phyloP scores from a whole-genome alignment of 1,140 invertebrate species.

The Cotesia chilonis region DNA sequence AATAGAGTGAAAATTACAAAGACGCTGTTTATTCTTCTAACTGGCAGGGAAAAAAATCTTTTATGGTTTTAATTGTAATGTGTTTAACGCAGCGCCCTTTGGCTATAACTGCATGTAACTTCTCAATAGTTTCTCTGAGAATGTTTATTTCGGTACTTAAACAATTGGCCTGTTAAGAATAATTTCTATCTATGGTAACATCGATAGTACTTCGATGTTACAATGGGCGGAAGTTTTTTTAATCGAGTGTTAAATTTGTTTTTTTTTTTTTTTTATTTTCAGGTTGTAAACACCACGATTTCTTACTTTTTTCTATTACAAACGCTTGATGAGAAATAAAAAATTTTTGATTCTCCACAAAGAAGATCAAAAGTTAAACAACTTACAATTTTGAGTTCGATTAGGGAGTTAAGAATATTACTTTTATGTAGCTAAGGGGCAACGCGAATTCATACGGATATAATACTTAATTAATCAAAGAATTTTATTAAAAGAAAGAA shows the following conservation, averaged over 20 bases:
- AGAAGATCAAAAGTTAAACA: no score
- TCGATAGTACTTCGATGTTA: no score
- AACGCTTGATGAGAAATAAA: conserved; percentile 11
- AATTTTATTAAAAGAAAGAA: no score
- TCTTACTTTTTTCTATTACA: conserved; percentile 32
- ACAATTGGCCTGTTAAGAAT: background rate
- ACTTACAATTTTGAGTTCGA: no score
- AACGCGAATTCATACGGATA: no score
- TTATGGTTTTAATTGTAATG: background rate
- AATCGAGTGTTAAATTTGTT: background rate
- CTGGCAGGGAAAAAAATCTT: background rate
- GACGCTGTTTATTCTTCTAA: background rate
- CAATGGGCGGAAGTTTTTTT: background rate
- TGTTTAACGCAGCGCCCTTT: background rate
- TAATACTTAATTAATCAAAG: no score
- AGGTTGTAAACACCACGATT: conserved; percentile 30
- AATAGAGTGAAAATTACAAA: conserved; percentile 1
- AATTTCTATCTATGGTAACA: no score
- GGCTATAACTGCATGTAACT: background rate
- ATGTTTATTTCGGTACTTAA: conserved; percentile 5
- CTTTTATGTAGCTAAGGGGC: no score
- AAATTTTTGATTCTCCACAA: background rate
- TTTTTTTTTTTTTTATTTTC: background rate
- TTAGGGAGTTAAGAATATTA: no score
- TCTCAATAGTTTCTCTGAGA: background rate